These are phyloP conservation scores for Ictalurus furcatus DNA, from an alignment of 2,113 vertebrate species.

Conservation along the genomic window DNA sequence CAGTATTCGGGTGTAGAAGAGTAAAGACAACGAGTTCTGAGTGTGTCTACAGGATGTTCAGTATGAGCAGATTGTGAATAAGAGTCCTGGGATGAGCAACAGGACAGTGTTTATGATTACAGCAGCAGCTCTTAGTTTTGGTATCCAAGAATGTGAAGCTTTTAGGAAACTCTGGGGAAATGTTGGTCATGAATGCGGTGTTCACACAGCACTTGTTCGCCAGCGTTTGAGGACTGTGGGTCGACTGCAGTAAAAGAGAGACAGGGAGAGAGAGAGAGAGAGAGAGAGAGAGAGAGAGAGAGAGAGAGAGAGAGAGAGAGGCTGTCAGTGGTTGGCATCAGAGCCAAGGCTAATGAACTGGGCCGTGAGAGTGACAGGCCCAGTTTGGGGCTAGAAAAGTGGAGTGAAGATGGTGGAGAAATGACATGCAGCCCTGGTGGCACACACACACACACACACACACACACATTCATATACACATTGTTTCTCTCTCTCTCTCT, in stretches of 20 bases:
- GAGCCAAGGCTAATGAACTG: constrained; percentile 56
- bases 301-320: constrained; percentile 33
- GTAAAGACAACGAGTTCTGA: neutral
- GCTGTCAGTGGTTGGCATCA: constrained; percentile 59
- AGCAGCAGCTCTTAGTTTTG: neutral
- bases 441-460: constrained; percentile 23
- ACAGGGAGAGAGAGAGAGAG: constrained; percentile 23
- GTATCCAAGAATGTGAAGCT: neutral
- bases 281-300: constrained; percentile 23
- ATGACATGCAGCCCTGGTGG: constrained; percentile 48
- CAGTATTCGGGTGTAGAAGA: neutral
- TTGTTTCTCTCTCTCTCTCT: neutral
- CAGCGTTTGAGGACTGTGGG: constrained; percentile 5
- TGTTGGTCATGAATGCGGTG: constrained; percentile 1
- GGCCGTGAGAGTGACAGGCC: constrained; percentile 58
- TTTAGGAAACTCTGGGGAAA: neutral
- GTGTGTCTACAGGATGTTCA: neutral
- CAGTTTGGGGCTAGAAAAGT: constrained; percentile 51
- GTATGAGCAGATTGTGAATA: neutral
- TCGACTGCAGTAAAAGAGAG: neutral
- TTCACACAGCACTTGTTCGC: constrained; percentile 31
- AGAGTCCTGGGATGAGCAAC: neutral
- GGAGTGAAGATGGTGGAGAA: constrained; percentile 50
- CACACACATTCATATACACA: constrained; percentile 14
- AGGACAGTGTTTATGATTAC: constrained; percentile 14